phyloP scores from a whole-genome alignment of 2,113 vertebrate genomes.

The Dissostichus mawsoni region DNA sequence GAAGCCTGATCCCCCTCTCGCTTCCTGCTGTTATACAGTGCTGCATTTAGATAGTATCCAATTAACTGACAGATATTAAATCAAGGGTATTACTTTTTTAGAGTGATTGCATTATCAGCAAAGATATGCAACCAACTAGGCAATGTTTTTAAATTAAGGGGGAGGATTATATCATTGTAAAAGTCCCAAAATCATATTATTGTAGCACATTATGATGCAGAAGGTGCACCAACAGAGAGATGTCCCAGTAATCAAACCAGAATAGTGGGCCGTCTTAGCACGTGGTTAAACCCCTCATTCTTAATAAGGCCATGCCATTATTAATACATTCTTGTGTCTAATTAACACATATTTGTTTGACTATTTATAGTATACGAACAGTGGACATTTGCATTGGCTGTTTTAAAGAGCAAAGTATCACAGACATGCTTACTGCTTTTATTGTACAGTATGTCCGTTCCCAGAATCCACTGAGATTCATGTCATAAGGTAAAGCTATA shows the following conservation, averaged over 20 bases:
- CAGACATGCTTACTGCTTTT: not conserved
- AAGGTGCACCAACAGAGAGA: not conserved
- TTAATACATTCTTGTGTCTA: not conserved
- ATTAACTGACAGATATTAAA: slow-evolving; percentile 9
- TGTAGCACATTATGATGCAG: slow-evolving; percentile 12
- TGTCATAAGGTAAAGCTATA: slow-evolving; percentile 28
- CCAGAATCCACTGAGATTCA: not conserved
- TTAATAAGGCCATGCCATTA: not conserved
- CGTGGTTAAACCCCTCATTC: slow-evolving; percentile 11
- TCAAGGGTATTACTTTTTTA: no score
- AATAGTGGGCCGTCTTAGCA: slow-evolving; percentile 24
- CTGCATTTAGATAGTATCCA: slow-evolving; percentile 17
- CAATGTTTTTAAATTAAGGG: slow-evolving; percentile 9
- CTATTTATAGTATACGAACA: not conserved
- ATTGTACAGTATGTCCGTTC: not conserved
- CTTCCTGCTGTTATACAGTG: slow-evolving; percentile 7
- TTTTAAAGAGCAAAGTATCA: slow-evolving; percentile 24
- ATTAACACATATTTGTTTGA: no score
- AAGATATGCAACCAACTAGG: slow-evolving; percentile 6
- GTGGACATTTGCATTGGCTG: not conserved
- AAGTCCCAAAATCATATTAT: slow-evolving; percentile 12
- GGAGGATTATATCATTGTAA: slow-evolving; percentile 8
- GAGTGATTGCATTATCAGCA: no score
- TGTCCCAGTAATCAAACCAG: slow-evolving; percentile 17
- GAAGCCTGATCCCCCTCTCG: not conserved